Conservation (phyloP, 2,113 vertebrate genomes). For the Nibea coibor region DNA sequence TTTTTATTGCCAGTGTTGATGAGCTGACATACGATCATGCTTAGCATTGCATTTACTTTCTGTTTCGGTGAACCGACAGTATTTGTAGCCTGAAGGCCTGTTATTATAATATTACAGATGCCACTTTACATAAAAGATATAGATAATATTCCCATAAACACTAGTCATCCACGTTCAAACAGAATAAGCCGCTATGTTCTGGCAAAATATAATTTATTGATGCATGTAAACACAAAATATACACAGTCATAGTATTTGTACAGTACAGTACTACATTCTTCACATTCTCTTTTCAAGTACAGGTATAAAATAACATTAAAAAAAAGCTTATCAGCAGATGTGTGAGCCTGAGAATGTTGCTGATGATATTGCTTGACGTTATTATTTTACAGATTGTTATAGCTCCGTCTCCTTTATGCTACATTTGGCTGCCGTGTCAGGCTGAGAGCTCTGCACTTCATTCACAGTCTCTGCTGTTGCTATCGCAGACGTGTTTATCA, state of each 20-base stretch:
- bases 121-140: background rate
- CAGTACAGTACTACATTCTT: constrained; percentile 14
- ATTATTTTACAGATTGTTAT: constrained; percentile 28
- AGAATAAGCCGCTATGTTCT: background rate
- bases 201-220: constrained; percentile 65
- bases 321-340: background rate
- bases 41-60: background rate
- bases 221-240: constrained; percentile 17
- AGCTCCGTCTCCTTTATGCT: constrained; percentile 80
- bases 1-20: background rate
- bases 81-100: background rate
- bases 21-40: background rate
- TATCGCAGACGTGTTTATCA: constrained; percentile 8
- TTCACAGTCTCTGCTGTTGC: background rate
- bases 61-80: background rate
- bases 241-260: background rate
- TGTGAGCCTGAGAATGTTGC: background rate
- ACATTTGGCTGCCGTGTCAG: background rate
- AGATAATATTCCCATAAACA: background rate
- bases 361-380: background rate
- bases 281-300: background rate
- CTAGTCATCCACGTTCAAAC: background rate
- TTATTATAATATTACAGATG: background rate
- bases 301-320: background rate
- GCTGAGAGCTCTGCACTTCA: constrained; percentile 9